A percentile compares a stretch with the other conserved stretches of the same genome.
Conservation (phyloP, 1,140 invertebrate genomes). For the Drosophila bipectinata region DNA sequence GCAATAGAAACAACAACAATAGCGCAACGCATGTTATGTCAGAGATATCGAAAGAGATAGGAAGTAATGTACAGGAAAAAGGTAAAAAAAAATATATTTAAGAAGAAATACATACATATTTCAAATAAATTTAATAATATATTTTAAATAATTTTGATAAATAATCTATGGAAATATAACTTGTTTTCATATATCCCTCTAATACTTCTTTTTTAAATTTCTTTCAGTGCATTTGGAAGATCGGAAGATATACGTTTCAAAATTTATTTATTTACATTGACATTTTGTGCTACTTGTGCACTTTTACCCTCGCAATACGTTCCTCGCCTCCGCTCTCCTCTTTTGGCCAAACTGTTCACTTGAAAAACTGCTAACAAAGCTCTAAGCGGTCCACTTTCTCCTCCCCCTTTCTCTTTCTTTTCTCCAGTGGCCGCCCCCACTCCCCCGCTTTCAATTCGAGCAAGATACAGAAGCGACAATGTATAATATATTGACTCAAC, state of each 20-base stretch:
- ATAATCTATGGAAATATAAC: too few relatives aligned
- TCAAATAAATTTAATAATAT: too few relatives aligned
- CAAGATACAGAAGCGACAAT: slow-evolving; percentile 62
- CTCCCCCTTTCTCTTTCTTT: slow-evolving; percentile 2
- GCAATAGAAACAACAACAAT: slow-evolving; percentile 47
- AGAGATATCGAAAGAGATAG: slow-evolving; percentile 55
- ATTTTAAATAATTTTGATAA: too few relatives aligned
- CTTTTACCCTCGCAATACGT: slow-evolving; percentile 23
- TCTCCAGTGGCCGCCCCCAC: background rate
- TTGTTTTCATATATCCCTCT: background rate
- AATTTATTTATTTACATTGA: slow-evolving; percentile 82
- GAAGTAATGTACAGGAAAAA: slow-evolving; percentile 3
- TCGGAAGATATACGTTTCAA: slow-evolving; percentile 71
- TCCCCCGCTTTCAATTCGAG: slow-evolving; percentile 17
- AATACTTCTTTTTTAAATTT: background rate
- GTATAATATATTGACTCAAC: slow-evolving; percentile 81
- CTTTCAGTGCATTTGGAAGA: slow-evolving; percentile 14
- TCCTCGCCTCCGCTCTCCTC: background rate
- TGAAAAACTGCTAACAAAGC: slow-evolving; percentile 77
- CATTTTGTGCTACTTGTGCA: slow-evolving; percentile 80
- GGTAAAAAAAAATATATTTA: background rate
- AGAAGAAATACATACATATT: background rate
- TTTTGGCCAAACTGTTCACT: slow-evolving; percentile 42
- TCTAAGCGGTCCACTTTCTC: slow-evolving; percentile 68
- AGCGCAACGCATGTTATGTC: slow-evolving; percentile 58